Conservation (phyloP, 2,113 vertebrate species). For the Saimiri boliviensis region DNA sequence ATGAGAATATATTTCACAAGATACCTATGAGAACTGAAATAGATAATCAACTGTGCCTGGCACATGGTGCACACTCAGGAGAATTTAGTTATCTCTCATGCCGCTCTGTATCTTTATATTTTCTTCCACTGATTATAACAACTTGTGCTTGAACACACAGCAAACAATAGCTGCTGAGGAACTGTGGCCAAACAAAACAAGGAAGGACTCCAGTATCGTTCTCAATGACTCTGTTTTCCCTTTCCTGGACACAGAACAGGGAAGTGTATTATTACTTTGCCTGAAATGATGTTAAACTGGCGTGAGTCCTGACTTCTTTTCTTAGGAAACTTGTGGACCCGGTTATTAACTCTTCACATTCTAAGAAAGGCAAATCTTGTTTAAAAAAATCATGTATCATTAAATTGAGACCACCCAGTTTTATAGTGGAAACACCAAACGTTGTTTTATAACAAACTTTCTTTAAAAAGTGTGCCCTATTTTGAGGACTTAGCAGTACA, state of each 20-base stretch:
- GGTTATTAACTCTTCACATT: slow-evolving; percentile 57
- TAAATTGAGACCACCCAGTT: slow-evolving; percentile 5
- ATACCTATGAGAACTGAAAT: background rate
- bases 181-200: slow-evolving; percentile 71
- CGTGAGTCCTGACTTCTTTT: slow-evolving; percentile 69
- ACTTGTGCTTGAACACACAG: slow-evolving; percentile 67
- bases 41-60: background rate
- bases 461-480: background rate
- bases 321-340: slow-evolving; percentile 69
- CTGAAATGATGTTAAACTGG: slow-evolving; percentile 75
- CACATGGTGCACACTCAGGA: background rate
- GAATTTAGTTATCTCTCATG: background rate
- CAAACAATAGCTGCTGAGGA: slow-evolving; percentile 59
- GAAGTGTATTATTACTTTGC: slow-evolving; percentile 71
- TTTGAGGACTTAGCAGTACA: background rate
- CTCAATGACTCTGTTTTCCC: slow-evolving; percentile 50
- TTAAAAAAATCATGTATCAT: background rate
- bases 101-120: slow-evolving; percentile 56
- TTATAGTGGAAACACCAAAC: slow-evolving; percentile 36
- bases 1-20: background rate
- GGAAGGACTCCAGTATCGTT: slow-evolving; percentile 58
- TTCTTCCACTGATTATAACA: slow-evolving; percentile 62
- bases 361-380: slow-evolving; percentile 25
- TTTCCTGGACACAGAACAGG: slow-evolving; percentile 63
- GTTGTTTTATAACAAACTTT: slow-evolving; percentile 32